phyloP scores from a whole-genome alignment of 1,140 invertebrate species.

The Drosophila melanica region DNA sequence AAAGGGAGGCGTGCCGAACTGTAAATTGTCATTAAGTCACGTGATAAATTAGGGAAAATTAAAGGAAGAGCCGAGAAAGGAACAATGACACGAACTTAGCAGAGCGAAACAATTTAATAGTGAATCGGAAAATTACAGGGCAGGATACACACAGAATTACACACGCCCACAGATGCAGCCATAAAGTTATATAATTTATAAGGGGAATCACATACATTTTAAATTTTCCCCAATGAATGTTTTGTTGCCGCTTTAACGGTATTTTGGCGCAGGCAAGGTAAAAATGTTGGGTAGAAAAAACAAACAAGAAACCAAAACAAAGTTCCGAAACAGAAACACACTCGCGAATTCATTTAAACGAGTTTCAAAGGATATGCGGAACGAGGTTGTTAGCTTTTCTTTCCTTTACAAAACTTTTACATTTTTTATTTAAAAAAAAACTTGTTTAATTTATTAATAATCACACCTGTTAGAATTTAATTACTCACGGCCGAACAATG shows the following conservation, averaged over 20 bases:
- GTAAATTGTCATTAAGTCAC: slow-evolving; percentile 62
- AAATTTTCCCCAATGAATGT: slow-evolving; percentile 67
- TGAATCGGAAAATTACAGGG: slow-evolving; percentile 40
- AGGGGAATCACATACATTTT: slow-evolving; percentile 69
- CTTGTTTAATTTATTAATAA: slow-evolving; percentile 12
- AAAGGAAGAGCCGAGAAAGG: slow-evolving; percentile 26
- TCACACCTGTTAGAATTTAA: background rate
- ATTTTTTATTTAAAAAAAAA: slow-evolving; percentile 7
- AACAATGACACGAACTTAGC: slow-evolving; percentile 35
- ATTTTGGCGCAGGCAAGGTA: slow-evolving; percentile 66
- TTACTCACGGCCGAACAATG: background rate
- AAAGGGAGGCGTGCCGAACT: slow-evolving; percentile 28
- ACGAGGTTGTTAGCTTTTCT: slow-evolving; percentile 35
- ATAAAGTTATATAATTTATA: slow-evolving; percentile 60
- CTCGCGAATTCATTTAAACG: slow-evolving; percentile 1
- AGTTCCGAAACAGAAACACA: slow-evolving; percentile 7
- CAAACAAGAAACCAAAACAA: slow-evolving; percentile 1
- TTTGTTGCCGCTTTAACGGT: slow-evolving; percentile 68
- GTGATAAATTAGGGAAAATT: slow-evolving; percentile 55
- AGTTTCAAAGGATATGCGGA: slow-evolving; percentile 13
- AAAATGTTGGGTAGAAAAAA: slow-evolving; percentile 49
- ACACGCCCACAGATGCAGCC: slow-evolving; percentile 1
- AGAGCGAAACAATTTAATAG: slow-evolving; percentile 5
- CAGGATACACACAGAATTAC: slow-evolving; percentile 14
- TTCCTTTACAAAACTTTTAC: background rate